A percentile compares a stretch with the other conserved stretches of the same genome.
phyloP scores from a whole-genome alignment of 2,113 vertebrate species.

The Rhea pennata region DNA sequence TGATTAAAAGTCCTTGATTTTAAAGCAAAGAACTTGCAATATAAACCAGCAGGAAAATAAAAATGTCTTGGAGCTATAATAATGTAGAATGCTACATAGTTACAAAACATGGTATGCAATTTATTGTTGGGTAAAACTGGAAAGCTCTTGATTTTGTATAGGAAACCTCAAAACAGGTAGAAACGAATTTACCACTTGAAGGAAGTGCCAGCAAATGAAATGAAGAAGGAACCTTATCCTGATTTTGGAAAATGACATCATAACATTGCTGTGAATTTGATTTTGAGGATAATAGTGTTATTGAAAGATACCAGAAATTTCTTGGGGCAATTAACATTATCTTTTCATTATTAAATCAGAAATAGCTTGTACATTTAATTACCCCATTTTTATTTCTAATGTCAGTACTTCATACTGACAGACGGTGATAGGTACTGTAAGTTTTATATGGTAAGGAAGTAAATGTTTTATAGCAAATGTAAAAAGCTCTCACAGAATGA shows the following conservation, averaged over 20 bases:
- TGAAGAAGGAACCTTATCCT: not conserved
- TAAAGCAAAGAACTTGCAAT: not conserved
- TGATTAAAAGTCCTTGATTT: not conserved
- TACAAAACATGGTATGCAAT: not conserved
- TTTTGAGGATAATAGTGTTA: not conserved
- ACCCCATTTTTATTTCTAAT: conserved; percentile 38
- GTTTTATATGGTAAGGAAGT: conserved; percentile 45
- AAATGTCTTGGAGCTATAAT: not conserved
- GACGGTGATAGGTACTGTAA: not conserved
- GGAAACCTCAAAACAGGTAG: not conserved
- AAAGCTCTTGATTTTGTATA: not conserved
- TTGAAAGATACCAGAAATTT: not conserved
- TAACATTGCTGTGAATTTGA: not conserved
- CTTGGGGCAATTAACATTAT: conserved; percentile 30
- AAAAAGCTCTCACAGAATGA: conserved; percentile 40
- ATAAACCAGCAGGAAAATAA: not conserved
- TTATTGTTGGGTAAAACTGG: not conserved
- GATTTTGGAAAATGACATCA: not conserved
- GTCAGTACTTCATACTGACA: conserved; percentile 17
- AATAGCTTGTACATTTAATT: conserved; percentile 34
- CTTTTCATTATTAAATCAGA: conserved; percentile 47
- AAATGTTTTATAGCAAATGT: conserved; percentile 55
- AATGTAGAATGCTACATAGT: not conserved
- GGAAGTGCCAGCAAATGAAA: conserved; percentile 12
- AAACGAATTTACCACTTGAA: conserved; percentile 43